A percentile compares a stretch with the other conserved stretches of the same genome.
Conservation (phyloP, 2,797 vertebrate species). For the Meda fulgida region DNA sequence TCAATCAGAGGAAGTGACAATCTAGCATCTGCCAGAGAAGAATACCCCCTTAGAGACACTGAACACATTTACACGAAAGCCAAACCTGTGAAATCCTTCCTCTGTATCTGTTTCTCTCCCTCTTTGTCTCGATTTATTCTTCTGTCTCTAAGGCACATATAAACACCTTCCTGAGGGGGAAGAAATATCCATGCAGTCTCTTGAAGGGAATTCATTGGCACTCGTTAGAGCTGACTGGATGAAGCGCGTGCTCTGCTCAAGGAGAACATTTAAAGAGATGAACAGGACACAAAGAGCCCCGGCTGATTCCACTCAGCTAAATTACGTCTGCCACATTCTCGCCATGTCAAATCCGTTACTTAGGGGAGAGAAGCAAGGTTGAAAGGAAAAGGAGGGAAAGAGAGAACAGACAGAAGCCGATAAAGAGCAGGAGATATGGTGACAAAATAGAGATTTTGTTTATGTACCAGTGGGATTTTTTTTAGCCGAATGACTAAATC, state of each 20-base stretch:
- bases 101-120: background rate
- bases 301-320: constrained; percentile 57
- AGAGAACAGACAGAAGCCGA: constrained; percentile 18
- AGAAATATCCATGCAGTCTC: constrained; percentile 36
- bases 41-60: background rate
- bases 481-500: background rate
- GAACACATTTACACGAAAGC: constrained; percentile 22
- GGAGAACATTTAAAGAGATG: constrained; percentile 56
- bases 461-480: background rate
- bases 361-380: background rate
- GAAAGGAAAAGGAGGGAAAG: constrained; percentile 20
- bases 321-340: constrained; percentile 47
- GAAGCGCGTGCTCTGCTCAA: constrained; percentile 46
- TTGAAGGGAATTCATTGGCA: constrained; percentile 31
- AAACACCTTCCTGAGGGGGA: constrained; percentile 14
- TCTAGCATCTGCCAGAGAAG: background rate
- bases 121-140: constrained; percentile 11
- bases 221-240: constrained; percentile 24
- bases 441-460: background rate
- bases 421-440: constrained; percentile 1
- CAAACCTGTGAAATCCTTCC: constrained; percentile 26
- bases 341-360: constrained; percentile 40
- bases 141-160: constrained; percentile 23
- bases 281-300: constrained; percentile 42
- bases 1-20: background rate